Conservation (phyloP, 2,797 vertebrate genomes). For the Serranus cabrilla region DNA sequence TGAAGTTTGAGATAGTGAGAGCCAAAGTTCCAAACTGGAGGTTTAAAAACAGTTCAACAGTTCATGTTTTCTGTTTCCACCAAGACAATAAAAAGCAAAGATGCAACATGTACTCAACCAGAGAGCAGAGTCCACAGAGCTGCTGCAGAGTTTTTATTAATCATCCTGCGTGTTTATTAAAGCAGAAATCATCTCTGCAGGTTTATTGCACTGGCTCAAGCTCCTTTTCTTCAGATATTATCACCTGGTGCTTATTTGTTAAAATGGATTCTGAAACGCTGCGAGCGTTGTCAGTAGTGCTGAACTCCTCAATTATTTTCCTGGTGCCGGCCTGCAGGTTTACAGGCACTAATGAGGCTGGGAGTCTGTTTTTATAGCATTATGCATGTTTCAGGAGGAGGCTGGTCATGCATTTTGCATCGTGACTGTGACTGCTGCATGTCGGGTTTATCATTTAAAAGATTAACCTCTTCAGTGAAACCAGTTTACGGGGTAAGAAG, state of each 20-base stretch:
- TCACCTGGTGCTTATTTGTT: slow-evolving; percentile 61
- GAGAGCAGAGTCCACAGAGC: no score
- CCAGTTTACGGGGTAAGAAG: slow-evolving; percentile 8
- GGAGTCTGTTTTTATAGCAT: slow-evolving; percentile 27
- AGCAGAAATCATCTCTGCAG: slow-evolving; percentile 1
- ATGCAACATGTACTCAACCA: no score
- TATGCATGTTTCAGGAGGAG: slow-evolving; percentile 33
- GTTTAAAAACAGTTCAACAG: no score
- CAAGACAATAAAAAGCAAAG: no score
- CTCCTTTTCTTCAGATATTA: slow-evolving; percentile 17
- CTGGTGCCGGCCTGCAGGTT: slow-evolving; percentile 38
- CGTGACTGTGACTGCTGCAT: neutral
- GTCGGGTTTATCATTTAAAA: slow-evolving; percentile 12
- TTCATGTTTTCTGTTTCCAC: no score
- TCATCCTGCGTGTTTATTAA: neutral
- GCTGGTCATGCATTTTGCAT: slow-evolving; percentile 53
- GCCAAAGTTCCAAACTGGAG: no score
- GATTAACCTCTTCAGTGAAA: slow-evolving; percentile 26
- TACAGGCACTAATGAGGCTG: slow-evolving; percentile 58
- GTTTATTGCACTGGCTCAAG: slow-evolving; percentile 8
- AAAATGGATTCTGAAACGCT: slow-evolving; percentile 57
- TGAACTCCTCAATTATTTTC: slow-evolving; percentile 63
- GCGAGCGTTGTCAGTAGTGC: slow-evolving; percentile 54
- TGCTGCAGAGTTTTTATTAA: neutral
- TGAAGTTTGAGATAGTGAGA: no score